A percentile compares a stretch with the other conserved stretches of the same genome.
phyloP scores from a whole-genome alignment of 1,140 invertebrate species.

The Drosophila ambigua region DNA sequence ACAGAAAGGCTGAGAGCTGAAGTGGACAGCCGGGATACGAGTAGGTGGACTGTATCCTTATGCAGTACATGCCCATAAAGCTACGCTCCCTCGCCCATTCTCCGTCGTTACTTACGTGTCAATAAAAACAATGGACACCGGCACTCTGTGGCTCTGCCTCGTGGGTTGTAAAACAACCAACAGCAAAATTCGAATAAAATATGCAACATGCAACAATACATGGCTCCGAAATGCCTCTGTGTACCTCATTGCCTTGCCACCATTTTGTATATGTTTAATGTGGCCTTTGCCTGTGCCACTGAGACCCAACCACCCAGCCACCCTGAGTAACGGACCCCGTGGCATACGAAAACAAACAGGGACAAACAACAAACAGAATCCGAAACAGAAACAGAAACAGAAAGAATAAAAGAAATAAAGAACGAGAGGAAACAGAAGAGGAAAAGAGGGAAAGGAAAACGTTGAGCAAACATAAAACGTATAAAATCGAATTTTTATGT shows the following conservation, averaged over 20 bases:
- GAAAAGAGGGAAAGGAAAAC: slow-evolving; percentile 22
- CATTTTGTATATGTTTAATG: slow-evolving; percentile 52
- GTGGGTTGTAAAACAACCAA: not conserved
- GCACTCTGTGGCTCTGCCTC: too few relatives aligned
- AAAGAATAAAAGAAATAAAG: slow-evolving; percentile 14
- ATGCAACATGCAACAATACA: slow-evolving; percentile 50
- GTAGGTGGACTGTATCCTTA: too few relatives aligned
- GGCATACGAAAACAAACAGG: slow-evolving; percentile 68
- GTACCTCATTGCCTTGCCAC: slow-evolving; percentile 1
- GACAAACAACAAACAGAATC: slow-evolving; percentile 55
- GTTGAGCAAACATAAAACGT: slow-evolving; percentile 77
- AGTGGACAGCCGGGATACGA: too few relatives aligned
- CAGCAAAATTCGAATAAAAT: slow-evolving; percentile 33
- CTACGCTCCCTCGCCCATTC: too few relatives aligned
- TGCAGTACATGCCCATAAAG: too few relatives aligned
- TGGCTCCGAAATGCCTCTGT: slow-evolving; percentile 3
- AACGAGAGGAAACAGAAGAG: not conserved
- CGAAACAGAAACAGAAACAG: slow-evolving; percentile 43
- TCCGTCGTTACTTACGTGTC: too few relatives aligned
- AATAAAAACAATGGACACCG: not conserved
- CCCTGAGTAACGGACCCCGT: slow-evolving; percentile 43
- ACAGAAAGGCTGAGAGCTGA: too few relatives aligned
- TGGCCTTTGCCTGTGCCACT: slow-evolving; percentile 7
- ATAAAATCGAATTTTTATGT: slow-evolving; percentile 82
- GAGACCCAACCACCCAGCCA: too few relatives aligned